phyloP scores from a whole-genome alignment of 2,113 vertebrate genomes.

The Seriola dumerili region DNA sequence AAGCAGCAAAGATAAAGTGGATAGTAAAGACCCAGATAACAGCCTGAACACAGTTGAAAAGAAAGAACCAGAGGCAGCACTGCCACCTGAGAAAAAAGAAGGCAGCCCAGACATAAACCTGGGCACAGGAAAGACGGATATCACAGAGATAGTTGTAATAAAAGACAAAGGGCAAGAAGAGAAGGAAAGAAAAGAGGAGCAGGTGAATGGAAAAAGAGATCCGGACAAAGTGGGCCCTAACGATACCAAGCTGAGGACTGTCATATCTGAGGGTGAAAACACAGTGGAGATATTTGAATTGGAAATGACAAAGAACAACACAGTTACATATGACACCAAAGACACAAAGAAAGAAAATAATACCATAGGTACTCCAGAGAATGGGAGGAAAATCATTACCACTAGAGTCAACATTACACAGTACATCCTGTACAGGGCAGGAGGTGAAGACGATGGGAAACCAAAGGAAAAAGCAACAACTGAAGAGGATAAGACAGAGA shows the following conservation, averaged over 20 bases:
- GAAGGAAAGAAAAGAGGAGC: constrained; percentile 75
- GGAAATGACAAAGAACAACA: constrained; percentile 69
- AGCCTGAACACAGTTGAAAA: constrained; percentile 65
- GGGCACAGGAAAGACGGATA: constrained; percentile 51
- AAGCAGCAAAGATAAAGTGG: constrained; percentile 57
- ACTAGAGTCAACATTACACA: constrained; percentile 68
- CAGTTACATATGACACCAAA: constrained; percentile 48
- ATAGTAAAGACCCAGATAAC: constrained; percentile 49
- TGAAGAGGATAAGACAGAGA: constrained; percentile 39
- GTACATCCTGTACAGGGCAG: constrained; percentile 67
- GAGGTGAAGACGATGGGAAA: constrained; percentile 48
- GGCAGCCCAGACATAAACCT: constrained; percentile 27
- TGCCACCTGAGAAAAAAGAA: constrained; percentile 42
- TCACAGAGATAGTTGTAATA: constrained; percentile 47
- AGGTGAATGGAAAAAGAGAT: constrained; percentile 72
- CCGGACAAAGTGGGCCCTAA: constrained; percentile 72
- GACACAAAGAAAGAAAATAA: constrained; percentile 60
- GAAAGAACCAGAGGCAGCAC: constrained; percentile 34
- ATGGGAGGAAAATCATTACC: constrained; percentile 45
- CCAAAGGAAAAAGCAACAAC: constrained; percentile 34
- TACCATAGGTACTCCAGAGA: constrained; percentile 29
- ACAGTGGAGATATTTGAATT: constrained; percentile 66
- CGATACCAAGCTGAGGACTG: constrained; percentile 68
- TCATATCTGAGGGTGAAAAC: constrained; percentile 57
- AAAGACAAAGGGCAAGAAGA: constrained; percentile 77